Evolutionary conservation across 2,888 invertebrate species (phyloP).

Genomic region (Tyria jacobaeae): DNA sequence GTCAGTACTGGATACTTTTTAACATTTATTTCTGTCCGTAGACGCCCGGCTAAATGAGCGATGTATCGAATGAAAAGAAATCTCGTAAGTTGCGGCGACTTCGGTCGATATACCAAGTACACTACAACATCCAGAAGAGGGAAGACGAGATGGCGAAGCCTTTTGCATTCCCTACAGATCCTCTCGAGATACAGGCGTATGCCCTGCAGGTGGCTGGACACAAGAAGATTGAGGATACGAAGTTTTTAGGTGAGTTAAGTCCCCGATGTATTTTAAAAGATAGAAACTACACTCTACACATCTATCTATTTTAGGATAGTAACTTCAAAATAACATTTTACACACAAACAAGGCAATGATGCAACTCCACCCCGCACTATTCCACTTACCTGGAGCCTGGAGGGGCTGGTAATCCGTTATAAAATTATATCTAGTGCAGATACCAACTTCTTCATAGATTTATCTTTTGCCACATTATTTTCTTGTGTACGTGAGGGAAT

Average conservation of each 20-base stretch:
- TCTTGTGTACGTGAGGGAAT: too few species aligned
- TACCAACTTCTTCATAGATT: too few species aligned
- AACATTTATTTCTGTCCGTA: neutral
- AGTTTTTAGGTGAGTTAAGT: conserved; percentile 67
- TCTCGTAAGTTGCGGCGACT: conserved; percentile 59
- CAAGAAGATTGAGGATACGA: conserved; percentile 56
- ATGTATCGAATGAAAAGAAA: conserved; percentile 58
- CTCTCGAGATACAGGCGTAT: conserved; percentile 67
- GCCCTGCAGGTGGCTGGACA: conserved; percentile 77
- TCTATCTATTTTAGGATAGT: too few species aligned
- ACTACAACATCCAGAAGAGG: conserved; percentile 67
- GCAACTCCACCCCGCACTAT: too few species aligned
- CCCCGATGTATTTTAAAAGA: too few species aligned
- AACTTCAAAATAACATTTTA: too few species aligned
- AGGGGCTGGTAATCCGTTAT: too few species aligned
- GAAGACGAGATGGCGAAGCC: conserved; percentile 67
- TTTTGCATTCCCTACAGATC: conserved; percentile 53
- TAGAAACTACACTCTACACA: too few species aligned
- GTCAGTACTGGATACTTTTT: neutral
- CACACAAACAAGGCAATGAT: too few species aligned
- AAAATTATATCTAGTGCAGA: too few species aligned
- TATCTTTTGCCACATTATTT: too few species aligned
- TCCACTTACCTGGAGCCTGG: too few species aligned
- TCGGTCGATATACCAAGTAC: conserved; percentile 77
- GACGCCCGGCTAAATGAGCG: conserved; percentile 69